Conservation (phyloP, 1,140 invertebrate species). For the Leptinotarsa texana region DNA sequence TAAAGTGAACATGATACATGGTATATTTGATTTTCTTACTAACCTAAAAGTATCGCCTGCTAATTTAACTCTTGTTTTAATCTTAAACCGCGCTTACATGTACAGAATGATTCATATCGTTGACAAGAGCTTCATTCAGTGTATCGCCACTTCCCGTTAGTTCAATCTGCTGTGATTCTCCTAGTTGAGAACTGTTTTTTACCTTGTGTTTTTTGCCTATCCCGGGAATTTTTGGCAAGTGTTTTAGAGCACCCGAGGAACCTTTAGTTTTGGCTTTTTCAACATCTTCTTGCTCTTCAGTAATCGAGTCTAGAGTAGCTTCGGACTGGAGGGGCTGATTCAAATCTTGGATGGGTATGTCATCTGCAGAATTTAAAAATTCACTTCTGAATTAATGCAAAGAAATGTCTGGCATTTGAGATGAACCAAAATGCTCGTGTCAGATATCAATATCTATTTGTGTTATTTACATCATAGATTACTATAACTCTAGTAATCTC, state of each 20-base stretch:
- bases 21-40: neutral
- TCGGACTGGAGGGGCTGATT: slow-evolving; percentile 38
- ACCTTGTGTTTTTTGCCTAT: slow-evolving; percentile 52
- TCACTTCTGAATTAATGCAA: no score
- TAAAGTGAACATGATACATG: no score
- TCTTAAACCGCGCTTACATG: slow-evolving; percentile 53
- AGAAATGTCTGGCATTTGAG: neutral
- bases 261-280: slow-evolving; percentile 46
- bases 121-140: slow-evolving; percentile 31
- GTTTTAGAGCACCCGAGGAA: slow-evolving; percentile 50
- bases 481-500: no score
- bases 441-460: no score
- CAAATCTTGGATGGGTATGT: slow-evolving; percentile 54
- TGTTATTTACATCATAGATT: no score
- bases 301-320: slow-evolving; percentile 50
- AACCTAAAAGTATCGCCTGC: slow-evolving; percentile 4
- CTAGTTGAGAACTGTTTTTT: slow-evolving; percentile 39
- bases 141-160: slow-evolving; percentile 36
- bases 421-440: neutral
- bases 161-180: slow-evolving; percentile 36
- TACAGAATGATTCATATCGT: slow-evolving; percentile 44
- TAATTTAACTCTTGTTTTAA: neutral
- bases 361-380: slow-evolving; percentile 43
- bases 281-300: slow-evolving; percentile 52
- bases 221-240: slow-evolving; percentile 53